Percentiles rank a stretch among this genome's conserved stretches.
Conservation (phyloP, 2,797 vertebrate species). For the Coccyzus lansbergi region DNA sequence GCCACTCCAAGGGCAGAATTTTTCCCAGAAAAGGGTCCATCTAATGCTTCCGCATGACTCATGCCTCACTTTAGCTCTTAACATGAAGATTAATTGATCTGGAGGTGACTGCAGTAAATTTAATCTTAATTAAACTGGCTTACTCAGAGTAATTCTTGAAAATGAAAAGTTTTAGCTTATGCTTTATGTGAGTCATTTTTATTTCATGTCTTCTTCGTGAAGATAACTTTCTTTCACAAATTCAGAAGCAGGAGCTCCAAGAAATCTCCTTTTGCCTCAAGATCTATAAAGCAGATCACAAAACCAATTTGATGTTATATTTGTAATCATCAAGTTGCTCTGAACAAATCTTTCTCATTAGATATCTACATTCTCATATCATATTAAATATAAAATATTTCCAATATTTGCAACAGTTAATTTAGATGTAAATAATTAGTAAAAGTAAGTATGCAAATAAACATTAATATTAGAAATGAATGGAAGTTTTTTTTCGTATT, state of each 20-base stretch:
- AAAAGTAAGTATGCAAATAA: constrained; percentile 20
- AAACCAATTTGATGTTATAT: constrained; percentile 54
- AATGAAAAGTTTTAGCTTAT: constrained; percentile 32
- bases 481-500: background rate
- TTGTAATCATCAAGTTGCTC: constrained; percentile 19
- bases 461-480: constrained; percentile 29
- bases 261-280: constrained; percentile 70
- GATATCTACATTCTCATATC: background rate
- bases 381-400: background rate
- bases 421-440: constrained; percentile 53
- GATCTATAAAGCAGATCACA: constrained; percentile 72
- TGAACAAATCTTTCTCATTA: constrained; percentile 45
- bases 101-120: constrained; percentile 13
- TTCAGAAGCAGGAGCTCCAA: constrained; percentile 66
- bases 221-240: constrained; percentile 68
- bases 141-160: constrained; percentile 41
- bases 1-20: background rate
- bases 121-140: constrained; percentile 29
- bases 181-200: constrained; percentile 53
- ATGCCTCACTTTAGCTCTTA: background rate
- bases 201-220: constrained; percentile 57
- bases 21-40: background rate
- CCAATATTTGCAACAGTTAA: constrained; percentile 15
- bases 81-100: constrained; percentile 6
- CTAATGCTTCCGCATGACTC: background rate